These are phyloP conservation scores for Ectropis crepuscularia DNA, from an alignment of 2,888 invertebrate genomes.

Conservation along the genomic window DNA sequence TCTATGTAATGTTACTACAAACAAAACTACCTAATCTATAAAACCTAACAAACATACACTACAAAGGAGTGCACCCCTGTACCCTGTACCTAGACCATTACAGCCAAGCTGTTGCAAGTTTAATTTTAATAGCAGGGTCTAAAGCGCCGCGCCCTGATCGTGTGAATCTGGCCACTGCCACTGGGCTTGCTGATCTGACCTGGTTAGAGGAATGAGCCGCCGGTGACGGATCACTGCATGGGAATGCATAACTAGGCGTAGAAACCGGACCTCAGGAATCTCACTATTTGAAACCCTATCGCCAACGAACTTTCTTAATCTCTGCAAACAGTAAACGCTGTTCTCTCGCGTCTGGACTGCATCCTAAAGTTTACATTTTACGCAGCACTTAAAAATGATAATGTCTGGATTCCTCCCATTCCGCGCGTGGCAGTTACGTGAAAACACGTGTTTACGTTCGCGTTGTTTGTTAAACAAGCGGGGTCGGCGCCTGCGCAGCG, in stretches of 20 bases:
- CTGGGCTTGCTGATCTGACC: constrained; percentile 27
- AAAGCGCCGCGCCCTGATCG: too few relatives aligned
- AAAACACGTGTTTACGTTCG: constrained; percentile 35
- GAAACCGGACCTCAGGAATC: constrained; percentile 10
- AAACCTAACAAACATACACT: too few relatives aligned
- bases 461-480: constrained; percentile 42
- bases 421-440: constrained; percentile 8
- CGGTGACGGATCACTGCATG: constrained; percentile 13
- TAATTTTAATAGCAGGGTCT: too few relatives aligned
- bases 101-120: too few relatives aligned
- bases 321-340: too few relatives aligned
- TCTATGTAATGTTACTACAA: too few relatives aligned
- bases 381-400: neutral
- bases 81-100: too few relatives aligned
- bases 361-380: neutral
- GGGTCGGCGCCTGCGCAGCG: constrained; percentile 45
- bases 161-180: neutral
- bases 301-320: constrained; percentile 2
- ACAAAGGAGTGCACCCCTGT: too few relatives aligned
- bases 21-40: too few relatives aligned
- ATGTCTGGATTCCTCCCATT: neutral
- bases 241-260: constrained; percentile 7
- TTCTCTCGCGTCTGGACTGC: too few relatives aligned
- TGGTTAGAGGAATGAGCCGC: constrained; percentile 19
- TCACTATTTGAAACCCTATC: constrained; percentile 2